Evolutionary conservation across 2,113 vertebrate species (phyloP).

Genomic region (Hyperoodon ampullatus): DNA sequence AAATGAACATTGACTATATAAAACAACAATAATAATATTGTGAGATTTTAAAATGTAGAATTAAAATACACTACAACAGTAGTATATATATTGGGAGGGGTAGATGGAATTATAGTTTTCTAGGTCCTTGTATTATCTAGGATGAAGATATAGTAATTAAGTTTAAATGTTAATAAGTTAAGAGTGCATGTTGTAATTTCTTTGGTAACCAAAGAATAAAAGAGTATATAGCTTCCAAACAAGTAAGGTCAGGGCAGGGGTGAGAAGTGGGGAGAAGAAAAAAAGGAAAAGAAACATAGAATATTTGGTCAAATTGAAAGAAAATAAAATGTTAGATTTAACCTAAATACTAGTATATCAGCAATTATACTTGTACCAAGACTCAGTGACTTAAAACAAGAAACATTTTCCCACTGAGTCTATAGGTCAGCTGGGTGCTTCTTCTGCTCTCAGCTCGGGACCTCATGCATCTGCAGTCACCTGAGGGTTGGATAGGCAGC

Average conservation of each 20-base stretch:
- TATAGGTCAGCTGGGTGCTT: too few species aligned
- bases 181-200: neutral
- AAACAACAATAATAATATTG: neutral
- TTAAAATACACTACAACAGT: neutral
- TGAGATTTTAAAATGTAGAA: neutral
- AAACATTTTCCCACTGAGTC: neutral
- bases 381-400: neutral
- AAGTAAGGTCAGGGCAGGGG: neutral
- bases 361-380: neutral
- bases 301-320: neutral
- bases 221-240: too few species aligned
- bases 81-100: too few species aligned
- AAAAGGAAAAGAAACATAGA: neutral
- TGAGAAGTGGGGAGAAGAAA: neutral
- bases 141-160: neutral
- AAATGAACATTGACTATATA: neutral
- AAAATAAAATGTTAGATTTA: neutral
- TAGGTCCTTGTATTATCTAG: neutral
- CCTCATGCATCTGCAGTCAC: neutral
- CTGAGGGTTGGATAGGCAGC: neutral
- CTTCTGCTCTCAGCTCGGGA: neutral
- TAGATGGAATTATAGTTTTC: neutral
- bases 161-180: neutral
- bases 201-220: neutral
- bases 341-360: neutral